phyloP scores from a whole-genome alignment of 1,140 invertebrate species.

The Hydropsyche tenuis region DNA sequence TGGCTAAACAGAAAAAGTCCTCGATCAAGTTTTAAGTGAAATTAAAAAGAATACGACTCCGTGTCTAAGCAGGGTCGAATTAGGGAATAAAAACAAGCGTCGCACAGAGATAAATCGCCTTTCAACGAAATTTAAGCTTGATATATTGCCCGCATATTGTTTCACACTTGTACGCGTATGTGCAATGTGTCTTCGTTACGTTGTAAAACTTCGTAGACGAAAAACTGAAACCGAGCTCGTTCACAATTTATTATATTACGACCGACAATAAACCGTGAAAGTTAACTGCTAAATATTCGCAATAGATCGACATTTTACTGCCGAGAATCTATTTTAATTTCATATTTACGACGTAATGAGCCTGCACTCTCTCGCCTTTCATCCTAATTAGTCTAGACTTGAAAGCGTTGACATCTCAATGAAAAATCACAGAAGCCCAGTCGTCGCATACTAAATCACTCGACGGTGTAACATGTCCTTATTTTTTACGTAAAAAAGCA shows the following conservation, averaged over 20 bases:
- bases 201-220: no score
- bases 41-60: constrained; percentile 7
- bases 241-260: no score
- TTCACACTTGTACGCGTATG: constrained; percentile 17
- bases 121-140: constrained; percentile 24
- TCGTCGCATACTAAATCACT: not conserved
- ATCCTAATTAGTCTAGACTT: not conserved
- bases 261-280: no score
- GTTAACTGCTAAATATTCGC: no score
- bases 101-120: constrained; percentile 16
- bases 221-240: no score
- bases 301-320: no score
- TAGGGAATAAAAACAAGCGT: not conserved
- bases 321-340: no score
- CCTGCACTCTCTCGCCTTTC: no score
- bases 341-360: no score
- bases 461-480: not conserved
- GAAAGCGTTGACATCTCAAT: constrained; percentile 26
- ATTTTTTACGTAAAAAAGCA: not conserved
- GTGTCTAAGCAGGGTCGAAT: constrained; percentile 13
- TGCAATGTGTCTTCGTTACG: constrained; percentile 16
- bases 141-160: constrained; percentile 24
- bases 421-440: not conserved
- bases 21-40: not conserved
- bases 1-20: no score